These are phyloP conservation scores for Lamprotornis superbus DNA, from an alignment of 2,113 vertebrate genomes.

Conservation along the genomic window DNA sequence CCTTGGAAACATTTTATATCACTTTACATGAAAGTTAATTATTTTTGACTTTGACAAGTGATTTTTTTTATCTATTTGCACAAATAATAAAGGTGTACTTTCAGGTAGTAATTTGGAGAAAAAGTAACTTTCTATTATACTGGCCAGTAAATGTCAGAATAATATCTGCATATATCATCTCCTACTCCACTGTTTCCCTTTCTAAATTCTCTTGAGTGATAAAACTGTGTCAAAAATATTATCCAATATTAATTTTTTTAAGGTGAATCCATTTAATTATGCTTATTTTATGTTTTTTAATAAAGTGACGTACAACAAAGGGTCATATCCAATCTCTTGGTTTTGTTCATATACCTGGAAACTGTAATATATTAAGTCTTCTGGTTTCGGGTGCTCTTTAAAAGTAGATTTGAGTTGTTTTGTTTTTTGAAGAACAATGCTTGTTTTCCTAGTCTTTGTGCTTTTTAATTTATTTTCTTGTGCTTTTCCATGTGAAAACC, in stretches of 20 bases:
- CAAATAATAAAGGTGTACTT: background rate
- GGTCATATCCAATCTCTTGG: slow-evolving; percentile 21
- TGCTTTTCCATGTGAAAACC: background rate
- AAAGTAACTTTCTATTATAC: background rate
- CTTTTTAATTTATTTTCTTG: background rate
- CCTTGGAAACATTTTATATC: background rate
- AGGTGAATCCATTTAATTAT: background rate
- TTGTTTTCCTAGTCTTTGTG: background rate
- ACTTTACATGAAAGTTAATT: background rate
- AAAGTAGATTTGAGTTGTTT: background rate
- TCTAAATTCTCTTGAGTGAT: background rate
- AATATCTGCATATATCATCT: background rate
- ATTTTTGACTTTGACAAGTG: background rate
- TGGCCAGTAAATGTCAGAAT: background rate
- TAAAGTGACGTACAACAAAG: slow-evolving; percentile 11
- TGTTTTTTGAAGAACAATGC: background rate
- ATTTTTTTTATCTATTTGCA: background rate
- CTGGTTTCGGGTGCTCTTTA: background rate
- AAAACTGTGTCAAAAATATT: background rate
- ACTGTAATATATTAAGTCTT: background rate
- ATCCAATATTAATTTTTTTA: background rate
- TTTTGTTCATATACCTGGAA: background rate
- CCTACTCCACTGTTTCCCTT: background rate
- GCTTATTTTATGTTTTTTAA: background rate
- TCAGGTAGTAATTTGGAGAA: background rate